A percentile compares a stretch with the other conserved stretches of the same genome.
These are phyloP conservation scores for Melanotaenia pygmaea DNA, from an alignment of 2,797 vertebrate genomes.

Conservation along the genomic window DNA sequence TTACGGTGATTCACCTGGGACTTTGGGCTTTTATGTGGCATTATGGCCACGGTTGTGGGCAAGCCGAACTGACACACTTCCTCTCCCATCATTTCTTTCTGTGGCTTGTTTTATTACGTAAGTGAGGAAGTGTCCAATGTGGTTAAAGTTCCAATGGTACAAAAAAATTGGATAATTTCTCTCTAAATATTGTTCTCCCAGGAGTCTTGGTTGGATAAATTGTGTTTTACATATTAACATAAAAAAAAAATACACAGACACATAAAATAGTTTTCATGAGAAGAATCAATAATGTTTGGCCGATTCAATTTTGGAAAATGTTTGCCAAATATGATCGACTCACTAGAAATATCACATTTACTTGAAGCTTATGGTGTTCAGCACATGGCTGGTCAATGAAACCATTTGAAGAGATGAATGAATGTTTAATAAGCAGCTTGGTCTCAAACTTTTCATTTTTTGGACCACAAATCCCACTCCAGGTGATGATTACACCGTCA, in stretches of 20 bases:
- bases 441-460: background rate
- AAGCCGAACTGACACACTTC: constrained; percentile 56
- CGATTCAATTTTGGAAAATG: background rate
- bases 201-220: constrained; percentile 16
- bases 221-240: constrained; percentile 20
- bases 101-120: constrained; percentile 61
- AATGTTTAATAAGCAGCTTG: background rate
- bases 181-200: constrained; percentile 12
- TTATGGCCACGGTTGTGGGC: constrained; percentile 46
- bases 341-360: too few relatives aligned
- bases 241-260: constrained; percentile 2
- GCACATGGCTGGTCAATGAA: too few relatives aligned
- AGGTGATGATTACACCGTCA: too few relatives aligned
- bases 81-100: constrained; percentile 36
- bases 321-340: too few relatives aligned
- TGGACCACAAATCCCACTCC: background rate
- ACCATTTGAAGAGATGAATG: background rate
- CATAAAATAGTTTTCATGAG: constrained; percentile 1
- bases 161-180: constrained; percentile 43
- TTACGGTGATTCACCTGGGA: constrained; percentile 67
- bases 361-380: too few relatives aligned
- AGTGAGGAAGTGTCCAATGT: constrained; percentile 58
- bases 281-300: constrained; percentile 9
- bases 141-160: constrained; percentile 40
- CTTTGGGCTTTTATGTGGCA: constrained; percentile 57